Percentiles rank a stretch among this genome's conserved stretches.
Evolutionary conservation across 2,113 vertebrate genomes (phyloP).

Genomic region (Eira barbara): DNA sequence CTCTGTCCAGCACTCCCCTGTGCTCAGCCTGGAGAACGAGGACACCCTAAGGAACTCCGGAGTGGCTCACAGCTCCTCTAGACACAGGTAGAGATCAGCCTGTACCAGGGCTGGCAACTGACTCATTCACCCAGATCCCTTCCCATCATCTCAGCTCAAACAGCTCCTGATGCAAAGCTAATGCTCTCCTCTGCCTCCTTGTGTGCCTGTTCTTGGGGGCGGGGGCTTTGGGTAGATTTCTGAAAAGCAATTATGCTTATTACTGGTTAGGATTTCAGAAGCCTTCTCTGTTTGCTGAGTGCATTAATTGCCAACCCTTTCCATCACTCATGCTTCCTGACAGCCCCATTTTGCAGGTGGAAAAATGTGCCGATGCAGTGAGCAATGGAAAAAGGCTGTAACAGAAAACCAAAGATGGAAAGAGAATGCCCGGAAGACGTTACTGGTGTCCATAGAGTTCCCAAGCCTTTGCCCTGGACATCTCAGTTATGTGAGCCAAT

Average conservation of each 20-base stretch:
- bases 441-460: neutral
- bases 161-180: neutral
- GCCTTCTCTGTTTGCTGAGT: constrained; percentile 67
- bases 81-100: neutral
- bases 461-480: neutral
- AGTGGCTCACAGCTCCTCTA: neutral
- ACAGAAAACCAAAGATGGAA: neutral
- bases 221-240: constrained; percentile 46
- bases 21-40: neutral
- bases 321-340: constrained; percentile 67
- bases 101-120: neutral
- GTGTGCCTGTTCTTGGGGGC: constrained; percentile 27
- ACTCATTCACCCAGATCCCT: constrained; percentile 16
- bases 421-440: neutral
- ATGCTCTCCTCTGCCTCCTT: neutral
- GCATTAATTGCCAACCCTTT: constrained; percentile 43
- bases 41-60: neutral
- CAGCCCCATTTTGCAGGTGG: constrained; percentile 66
- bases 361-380: neutral
- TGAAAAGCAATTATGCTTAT: constrained; percentile 76
- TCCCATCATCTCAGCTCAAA: neutral
- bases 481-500: neutral
- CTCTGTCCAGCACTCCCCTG: neutral
- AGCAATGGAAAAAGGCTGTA: neutral
- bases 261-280: constrained; percentile 75